Percentiles rank a stretch among this genome's conserved stretches.
These are phyloP conservation scores for Charanyca ferruginea DNA, from an alignment of 2,888 invertebrate species.

Conservation along the genomic window DNA sequence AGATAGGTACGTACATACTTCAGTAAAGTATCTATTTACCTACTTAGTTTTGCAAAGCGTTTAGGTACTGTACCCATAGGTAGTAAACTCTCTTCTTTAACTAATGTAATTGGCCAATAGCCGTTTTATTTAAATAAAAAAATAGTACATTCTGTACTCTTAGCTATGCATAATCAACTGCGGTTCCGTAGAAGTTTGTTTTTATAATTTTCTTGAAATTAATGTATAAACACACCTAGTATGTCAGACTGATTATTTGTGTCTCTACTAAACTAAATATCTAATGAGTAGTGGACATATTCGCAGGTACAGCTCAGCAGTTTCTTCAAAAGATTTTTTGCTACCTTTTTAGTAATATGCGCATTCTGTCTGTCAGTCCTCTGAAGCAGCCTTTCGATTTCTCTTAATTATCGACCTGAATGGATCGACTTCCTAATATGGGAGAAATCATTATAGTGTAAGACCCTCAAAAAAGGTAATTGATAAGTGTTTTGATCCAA, in stretches of 20 bases:
- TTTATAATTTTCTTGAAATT: no score
- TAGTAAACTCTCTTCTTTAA: no score
- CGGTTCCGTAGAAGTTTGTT: not conserved
- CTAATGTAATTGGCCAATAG: no score
- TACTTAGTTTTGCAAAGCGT: not conserved
- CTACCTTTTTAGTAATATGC: constrained; percentile 14
- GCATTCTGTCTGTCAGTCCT: constrained; percentile 36
- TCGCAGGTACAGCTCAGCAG: not conserved
- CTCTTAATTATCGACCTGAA: constrained; percentile 39
- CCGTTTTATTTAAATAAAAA: no score
- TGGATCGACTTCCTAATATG: constrained; percentile 26
- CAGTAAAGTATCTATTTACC: not conserved
- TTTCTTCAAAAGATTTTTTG: constrained; percentile 10
- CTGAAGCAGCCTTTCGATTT: constrained; percentile 33
- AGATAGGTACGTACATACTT: constrained; percentile 23
- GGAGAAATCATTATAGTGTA: constrained; percentile 16
- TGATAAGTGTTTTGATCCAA: constrained; percentile 2
- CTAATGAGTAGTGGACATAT: no score
- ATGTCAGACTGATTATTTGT: not conserved
- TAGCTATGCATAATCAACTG: no score
- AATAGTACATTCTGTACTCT: not conserved
- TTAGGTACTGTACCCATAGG: no score
- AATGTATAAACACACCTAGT: no score
- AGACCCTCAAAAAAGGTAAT: constrained; percentile 21
- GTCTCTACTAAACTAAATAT: constrained; percentile 2